Base-by-base conservation (phyloP, 2,888 invertebrate genomes). In the Nematopogon swammerdamellus region DNA sequence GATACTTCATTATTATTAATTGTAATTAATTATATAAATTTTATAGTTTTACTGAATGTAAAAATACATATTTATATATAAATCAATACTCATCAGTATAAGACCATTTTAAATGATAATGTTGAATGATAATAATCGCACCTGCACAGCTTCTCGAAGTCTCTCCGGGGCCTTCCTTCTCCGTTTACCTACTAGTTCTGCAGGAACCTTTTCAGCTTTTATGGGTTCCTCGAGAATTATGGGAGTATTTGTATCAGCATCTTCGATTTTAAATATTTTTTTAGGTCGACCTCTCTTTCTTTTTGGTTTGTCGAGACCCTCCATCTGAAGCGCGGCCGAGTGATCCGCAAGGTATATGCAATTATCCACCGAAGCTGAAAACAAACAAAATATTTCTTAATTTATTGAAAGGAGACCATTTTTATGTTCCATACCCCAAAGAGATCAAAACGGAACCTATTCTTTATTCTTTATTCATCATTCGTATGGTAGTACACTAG, bases 241-340 rank as follows among this genome's bases (percentile, higher is more conserved):
- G 52, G 55, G 63, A 36, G 36, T 6, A 8, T 14, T 6, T 36
- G 6, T 25, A 4, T 6, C 11, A 14, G 11, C 54, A 70, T 75
- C 67, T 88, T 89, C 0, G 86, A 85, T 18, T 25, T 46, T n/a
- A 3, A 14, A 3, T 3, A 25, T 5, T 46, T 46, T 46, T 19
- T 46, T 46, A 11, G 89, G 89, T 44, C 89, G 74, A 6, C 89
- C 89, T 20, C 88, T 72, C 65, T 88, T 89, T 49, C 84, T 72
- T 60, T 82, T 84, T 0, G 88, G 88, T 56, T 82, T 86, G 25
- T 83, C 84, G 18, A 87, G 63, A 1, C 87, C 88, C 51, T 85
- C 83, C 54, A 85, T 82, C 71, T 83, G 81, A 17, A 88, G 66
- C 2, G 84, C 69, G 55, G 87, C 75, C 18, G 85, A 83, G 61